Conservation (phyloP, 2,113 vertebrate species). For the Struthidea cinerea region DNA sequence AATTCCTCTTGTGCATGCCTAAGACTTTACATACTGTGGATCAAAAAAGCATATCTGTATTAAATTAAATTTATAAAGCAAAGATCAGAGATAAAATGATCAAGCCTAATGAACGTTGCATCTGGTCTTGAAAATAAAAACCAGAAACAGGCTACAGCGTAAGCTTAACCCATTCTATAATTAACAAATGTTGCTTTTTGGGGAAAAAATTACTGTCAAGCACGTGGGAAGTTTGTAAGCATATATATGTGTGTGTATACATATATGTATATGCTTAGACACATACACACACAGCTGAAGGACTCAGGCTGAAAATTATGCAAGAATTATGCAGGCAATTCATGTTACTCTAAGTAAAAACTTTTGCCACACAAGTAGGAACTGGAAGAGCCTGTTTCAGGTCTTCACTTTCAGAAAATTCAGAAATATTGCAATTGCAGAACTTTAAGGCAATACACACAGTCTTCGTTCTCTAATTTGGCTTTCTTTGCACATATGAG, state of each 20-base stretch:
- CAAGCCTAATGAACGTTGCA: background rate
- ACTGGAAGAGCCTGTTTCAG: background rate
- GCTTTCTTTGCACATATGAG: conserved; percentile 1
- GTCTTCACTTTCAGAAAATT: background rate
- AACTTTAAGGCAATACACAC: background rate
- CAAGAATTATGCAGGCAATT: background rate
- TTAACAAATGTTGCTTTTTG: background rate
- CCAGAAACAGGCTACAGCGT: background rate
- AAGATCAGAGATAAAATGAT: background rate
- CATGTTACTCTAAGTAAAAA: background rate
- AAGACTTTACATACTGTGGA: background rate
- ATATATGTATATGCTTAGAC: background rate
- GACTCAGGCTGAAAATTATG: background rate
- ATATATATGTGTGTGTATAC: background rate
- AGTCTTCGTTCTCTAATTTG: background rate
- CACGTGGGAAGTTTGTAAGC: background rate
- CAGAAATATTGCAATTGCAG: background rate
- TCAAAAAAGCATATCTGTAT: background rate
- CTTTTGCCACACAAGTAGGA: background rate
- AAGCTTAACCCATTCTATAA: background rate
- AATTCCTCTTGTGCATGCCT: background rate
- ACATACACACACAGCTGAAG: background rate
- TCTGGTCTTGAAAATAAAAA: background rate
- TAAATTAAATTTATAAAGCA: background rate
- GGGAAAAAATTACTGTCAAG: background rate